Evolutionary conservation across 2,888 invertebrate species (phyloP).

Genomic region (Sminthurinus aureus): DNA sequence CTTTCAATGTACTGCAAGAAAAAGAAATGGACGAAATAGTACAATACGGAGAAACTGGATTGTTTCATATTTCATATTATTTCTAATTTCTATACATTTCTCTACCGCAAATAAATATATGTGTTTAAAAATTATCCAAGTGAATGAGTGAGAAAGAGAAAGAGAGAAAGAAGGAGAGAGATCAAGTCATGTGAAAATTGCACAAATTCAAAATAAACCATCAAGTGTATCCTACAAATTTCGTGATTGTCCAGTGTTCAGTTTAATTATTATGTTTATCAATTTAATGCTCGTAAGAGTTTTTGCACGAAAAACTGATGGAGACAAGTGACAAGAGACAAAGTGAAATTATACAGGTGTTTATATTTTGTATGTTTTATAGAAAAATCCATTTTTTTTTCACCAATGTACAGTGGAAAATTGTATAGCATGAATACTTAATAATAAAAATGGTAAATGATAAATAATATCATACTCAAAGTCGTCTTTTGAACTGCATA

Average conservation of each 20-base stretch:
- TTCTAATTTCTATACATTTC: not conserved
- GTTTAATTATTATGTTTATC: not conserved
- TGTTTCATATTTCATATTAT: too few relatives aligned
- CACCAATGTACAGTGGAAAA: not conserved
- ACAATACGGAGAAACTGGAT: not conserved
- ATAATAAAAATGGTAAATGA: too few relatives aligned
- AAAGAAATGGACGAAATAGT: not conserved
- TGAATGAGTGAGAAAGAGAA: not conserved
- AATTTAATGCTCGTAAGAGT: not conserved
- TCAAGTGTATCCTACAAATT: too few relatives aligned
- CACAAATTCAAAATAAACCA: too few relatives aligned
- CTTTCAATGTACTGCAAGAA: not conserved
- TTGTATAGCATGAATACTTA: too few relatives aligned
- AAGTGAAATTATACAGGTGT: not conserved
- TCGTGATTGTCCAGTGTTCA: too few relatives aligned
- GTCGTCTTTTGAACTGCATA: too few relatives aligned
- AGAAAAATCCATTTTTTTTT: not conserved
- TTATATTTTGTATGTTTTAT: not conserved
- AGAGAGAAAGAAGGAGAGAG: slow-evolving; percentile 10
- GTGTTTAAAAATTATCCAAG: not conserved
- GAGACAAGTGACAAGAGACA: not conserved
- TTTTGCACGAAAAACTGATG: not conserved
- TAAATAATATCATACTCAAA: too few relatives aligned
- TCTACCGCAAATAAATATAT: not conserved
- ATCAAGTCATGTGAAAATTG: slow-evolving; percentile 2